A percentile compares a stretch with the other conserved stretches of the same genome.
phyloP scores from a whole-genome alignment of 2,113 vertebrate species.

The Ceyx margarethae region DNA sequence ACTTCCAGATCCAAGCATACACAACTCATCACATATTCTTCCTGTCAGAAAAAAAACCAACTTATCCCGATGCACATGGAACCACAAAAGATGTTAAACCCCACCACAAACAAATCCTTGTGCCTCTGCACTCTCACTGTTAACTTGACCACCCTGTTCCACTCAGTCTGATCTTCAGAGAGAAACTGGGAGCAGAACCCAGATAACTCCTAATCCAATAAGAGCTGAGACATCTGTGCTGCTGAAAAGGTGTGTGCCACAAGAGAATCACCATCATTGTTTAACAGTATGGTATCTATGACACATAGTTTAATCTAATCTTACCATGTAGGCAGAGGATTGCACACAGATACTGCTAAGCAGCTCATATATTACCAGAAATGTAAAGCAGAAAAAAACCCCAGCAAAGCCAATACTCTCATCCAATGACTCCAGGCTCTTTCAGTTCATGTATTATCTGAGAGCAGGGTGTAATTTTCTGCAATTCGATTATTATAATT shows the following conservation, averaged over 20 bases:
- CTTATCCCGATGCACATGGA: not conserved
- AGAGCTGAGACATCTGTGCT: not conserved
- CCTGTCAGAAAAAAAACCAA: not conserved
- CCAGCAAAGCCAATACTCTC: not conserved
- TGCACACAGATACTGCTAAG: not conserved
- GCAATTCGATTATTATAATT: not conserved
- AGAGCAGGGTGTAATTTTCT: not conserved
- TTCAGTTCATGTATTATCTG: not conserved
- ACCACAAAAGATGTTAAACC: not conserved
- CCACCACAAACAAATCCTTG: not conserved
- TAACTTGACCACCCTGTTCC: not conserved
- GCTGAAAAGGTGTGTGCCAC: not conserved
- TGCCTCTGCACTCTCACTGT: not conserved
- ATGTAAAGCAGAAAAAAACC: not conserved
- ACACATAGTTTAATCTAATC: slow-evolving; percentile 34
- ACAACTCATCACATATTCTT: not conserved
- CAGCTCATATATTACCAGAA: not conserved
- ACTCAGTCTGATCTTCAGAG: not conserved
- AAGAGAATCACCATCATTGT: not conserved
- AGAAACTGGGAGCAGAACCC: not conserved
- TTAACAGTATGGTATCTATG: slow-evolving; percentile 3
- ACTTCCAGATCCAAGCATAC: not conserved
- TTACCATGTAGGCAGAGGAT: slow-evolving; percentile 9
- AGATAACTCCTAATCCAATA: not conserved
- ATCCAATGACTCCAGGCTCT: not conserved